Conservation (phyloP, 2,113 vertebrate species). For the Aplodontia rufa region DNA sequence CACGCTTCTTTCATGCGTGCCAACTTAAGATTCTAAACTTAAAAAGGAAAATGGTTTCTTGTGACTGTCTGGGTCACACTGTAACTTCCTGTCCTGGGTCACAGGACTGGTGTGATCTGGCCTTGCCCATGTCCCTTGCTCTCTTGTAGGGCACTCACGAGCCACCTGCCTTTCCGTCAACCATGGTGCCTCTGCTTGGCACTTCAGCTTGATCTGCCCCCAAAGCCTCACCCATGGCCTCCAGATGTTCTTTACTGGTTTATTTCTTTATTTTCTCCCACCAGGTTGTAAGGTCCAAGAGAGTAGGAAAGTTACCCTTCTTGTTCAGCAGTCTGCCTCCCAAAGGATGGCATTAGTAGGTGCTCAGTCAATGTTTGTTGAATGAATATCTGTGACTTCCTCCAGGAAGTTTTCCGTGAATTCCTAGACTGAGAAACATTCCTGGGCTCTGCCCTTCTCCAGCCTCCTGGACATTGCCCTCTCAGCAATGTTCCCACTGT, state of each 20-base stretch:
- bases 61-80: not conserved
- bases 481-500: not conserved
- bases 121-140: accelerated
- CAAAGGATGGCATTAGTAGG: not conserved
- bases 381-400: not conserved
- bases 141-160: not conserved
- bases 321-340: not conserved
- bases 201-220: not conserved
- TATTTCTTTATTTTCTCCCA: not conserved
- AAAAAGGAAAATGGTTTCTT: not conserved
- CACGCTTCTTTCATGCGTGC: not conserved
- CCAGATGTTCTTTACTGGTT: not conserved
- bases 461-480: not conserved
- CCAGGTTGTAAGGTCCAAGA: not conserved
- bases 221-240: not conserved
- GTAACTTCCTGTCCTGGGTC: not conserved
- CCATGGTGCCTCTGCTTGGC: not conserved
- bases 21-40: not conserved
- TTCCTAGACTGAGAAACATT: constrained; percentile 2
- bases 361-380: not conserved
- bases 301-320: not conserved
- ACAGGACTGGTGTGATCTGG: not conserved
- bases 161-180: not conserved
- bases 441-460: not conserved
- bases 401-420: constrained; percentile 17